Conservation (phyloP, 2,113 vertebrate genomes). For the Macaca nemestrina region DNA sequence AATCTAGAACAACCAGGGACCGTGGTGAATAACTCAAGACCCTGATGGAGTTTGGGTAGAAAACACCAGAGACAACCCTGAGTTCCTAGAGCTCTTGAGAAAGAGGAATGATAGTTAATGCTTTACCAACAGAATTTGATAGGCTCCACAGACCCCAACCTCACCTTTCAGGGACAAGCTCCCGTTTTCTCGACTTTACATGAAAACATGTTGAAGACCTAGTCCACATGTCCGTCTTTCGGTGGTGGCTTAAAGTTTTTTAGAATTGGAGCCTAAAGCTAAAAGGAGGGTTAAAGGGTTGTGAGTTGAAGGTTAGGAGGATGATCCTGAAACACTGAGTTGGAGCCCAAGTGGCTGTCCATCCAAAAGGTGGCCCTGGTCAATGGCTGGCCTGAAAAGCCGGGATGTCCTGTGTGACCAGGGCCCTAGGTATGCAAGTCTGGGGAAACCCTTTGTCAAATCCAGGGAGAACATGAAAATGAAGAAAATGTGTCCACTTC, state of each 20-base stretch:
- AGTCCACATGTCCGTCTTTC: too few species aligned
- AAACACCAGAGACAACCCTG: not conserved
- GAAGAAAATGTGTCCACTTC: not conserved
- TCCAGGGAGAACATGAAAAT: not conserved
- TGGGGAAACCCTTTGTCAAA: too few species aligned
- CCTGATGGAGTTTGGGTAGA: not conserved
- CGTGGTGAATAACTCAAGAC: not conserved
- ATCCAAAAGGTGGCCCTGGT: not conserved
- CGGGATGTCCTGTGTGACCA: fast-evolving
- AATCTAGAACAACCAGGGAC: not conserved
- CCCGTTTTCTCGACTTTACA: not conserved
- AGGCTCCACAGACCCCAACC: not conserved
- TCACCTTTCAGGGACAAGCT: not conserved
- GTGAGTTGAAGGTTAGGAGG: not conserved
- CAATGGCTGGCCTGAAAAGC: not conserved
- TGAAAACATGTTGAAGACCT: not conserved
- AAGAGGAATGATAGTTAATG: not conserved
- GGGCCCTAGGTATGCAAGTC: not conserved
- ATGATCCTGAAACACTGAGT: not conserved
- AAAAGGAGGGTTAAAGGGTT: not conserved
- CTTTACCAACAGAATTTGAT: not conserved
- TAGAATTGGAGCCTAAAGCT: not conserved
- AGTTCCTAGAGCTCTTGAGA: not conserved
- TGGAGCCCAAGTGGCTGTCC: not conserved
- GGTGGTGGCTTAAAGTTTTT: not conserved